Evolutionary conservation across 2,797 vertebrate genomes (phyloP).

Genomic region (Premnoplex brunnescens): DNA sequence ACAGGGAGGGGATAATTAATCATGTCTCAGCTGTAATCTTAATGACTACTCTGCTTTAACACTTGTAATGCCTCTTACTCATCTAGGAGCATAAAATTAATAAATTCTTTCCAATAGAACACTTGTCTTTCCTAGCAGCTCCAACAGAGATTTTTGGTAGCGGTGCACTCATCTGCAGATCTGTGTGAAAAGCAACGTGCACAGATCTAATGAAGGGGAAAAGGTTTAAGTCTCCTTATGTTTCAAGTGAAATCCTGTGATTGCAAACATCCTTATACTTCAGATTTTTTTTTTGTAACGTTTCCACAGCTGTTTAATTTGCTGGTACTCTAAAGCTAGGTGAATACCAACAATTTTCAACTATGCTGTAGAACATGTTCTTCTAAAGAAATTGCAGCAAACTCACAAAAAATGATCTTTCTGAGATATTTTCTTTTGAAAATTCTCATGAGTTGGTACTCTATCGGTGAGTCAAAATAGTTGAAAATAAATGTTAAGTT

Average conservation of each 20-base stretch:
- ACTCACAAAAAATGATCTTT: not conserved
- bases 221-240: not conserved
- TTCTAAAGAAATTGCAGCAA: not conserved
- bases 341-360: not conserved
- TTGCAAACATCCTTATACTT: not conserved
- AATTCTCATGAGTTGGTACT: not conserved
- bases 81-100: conserved; percentile 1
- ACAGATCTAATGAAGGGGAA: not conserved
- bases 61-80: not conserved
- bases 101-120: not conserved
- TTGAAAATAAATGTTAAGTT: not conserved
- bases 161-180: not conserved
- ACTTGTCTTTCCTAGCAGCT: not conserved
- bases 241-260: not conserved
- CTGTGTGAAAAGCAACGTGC: not conserved
- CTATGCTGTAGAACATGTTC: not conserved
- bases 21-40: not conserved
- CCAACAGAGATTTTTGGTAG: not conserved
- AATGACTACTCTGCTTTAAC: conserved; percentile 8
- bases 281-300: not conserved
- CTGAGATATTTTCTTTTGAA: not conserved
- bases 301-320: not conserved
- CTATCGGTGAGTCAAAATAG: not conserved
- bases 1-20: conserved; percentile 37
- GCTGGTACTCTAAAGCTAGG: not conserved